Evolutionary conservation across 1,140 invertebrate species (phyloP).

Genomic region (Eumaeus atala): DNA sequence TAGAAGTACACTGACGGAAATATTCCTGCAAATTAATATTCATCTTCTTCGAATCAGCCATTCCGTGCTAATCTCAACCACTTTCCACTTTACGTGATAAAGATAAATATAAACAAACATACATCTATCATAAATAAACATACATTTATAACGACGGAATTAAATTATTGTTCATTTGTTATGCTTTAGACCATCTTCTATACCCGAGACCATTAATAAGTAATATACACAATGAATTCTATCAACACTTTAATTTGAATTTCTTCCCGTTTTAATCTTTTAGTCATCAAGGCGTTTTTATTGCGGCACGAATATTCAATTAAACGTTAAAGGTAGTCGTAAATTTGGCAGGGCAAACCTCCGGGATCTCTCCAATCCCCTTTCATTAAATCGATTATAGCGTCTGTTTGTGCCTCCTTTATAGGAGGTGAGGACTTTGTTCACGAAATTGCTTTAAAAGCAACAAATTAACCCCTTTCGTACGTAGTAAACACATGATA

Average conservation of each 20-base stretch:
- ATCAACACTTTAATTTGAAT: conserved; percentile 41
- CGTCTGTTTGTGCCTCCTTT: conserved; percentile 48
- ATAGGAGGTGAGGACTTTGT: conserved; percentile 47
- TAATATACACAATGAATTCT: conserved; percentile 7
- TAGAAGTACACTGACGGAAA: too few relatives aligned
- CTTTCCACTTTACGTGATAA: too few relatives aligned
- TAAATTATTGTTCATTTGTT: neutral
- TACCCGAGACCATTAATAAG: neutral
- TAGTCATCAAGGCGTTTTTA: conserved; percentile 55
- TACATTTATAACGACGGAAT: too few relatives aligned
- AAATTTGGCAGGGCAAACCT: conserved; percentile 56
- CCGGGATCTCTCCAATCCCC: conserved; percentile 49
- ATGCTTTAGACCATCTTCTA: neutral
- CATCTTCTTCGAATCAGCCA: too few relatives aligned
- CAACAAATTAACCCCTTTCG: conserved; percentile 42
- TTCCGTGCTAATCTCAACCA: too few relatives aligned
- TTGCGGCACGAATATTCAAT: conserved; percentile 59
- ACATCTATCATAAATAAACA: too few relatives aligned
- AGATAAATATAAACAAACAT: too few relatives aligned
- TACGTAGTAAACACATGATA: neutral
- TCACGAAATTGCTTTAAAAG: conserved; percentile 52
- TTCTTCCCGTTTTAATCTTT: conserved; percentile 43
- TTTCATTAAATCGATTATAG: conserved; percentile 62
- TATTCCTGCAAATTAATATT: too few relatives aligned
- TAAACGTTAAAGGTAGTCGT: conserved; percentile 54